Percentiles rank a stretch among this genome's conserved stretches.
These are phyloP conservation scores for Callopanchax toddi DNA, from an alignment of 2,113 vertebrate species.

Conservation along the genomic window DNA sequence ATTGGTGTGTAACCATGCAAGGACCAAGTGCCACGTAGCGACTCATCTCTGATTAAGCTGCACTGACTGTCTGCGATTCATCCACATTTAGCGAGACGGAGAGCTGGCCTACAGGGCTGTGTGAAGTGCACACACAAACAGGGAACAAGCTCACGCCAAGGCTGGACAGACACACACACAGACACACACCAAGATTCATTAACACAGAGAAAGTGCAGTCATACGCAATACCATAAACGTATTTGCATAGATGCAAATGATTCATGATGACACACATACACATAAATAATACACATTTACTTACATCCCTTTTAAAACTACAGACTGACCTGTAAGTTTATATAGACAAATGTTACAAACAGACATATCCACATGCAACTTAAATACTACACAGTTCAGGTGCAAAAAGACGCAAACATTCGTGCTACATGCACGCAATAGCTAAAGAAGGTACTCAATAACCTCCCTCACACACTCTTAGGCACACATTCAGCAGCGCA, in stretches of 20 bases:
- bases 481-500: slow-evolving; percentile 18
- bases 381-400: slow-evolving; percentile 3
- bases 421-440: slow-evolving; percentile 17
- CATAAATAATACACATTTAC: neutral
- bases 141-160: neutral
- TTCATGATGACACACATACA: neutral
- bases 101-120: slow-evolving; percentile 60
- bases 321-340: neutral
- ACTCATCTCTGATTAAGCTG: slow-evolving; percentile 64
- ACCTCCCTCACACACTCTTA: slow-evolving; percentile 32
- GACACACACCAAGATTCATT: slow-evolving; percentile 3
- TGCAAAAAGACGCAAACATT: slow-evolving; percentile 8
- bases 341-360: neutral
- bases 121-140: slow-evolving; percentile 41
- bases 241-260: slow-evolving; percentile 12
- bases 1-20: slow-evolving; percentile 50
- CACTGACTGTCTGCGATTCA: slow-evolving; percentile 60
- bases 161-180: slow-evolving; percentile 31
- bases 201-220: neutral
- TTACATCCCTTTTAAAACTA: neutral
- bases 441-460: slow-evolving; percentile 45
- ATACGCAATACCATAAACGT: neutral
- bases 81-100: slow-evolving; percentile 69
- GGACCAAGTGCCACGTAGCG: slow-evolving; percentile 47
- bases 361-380: neutral